Evolutionary conservation across 1,140 invertebrate genomes (phyloP).

Genomic region (Drosophila subobscura): DNA sequence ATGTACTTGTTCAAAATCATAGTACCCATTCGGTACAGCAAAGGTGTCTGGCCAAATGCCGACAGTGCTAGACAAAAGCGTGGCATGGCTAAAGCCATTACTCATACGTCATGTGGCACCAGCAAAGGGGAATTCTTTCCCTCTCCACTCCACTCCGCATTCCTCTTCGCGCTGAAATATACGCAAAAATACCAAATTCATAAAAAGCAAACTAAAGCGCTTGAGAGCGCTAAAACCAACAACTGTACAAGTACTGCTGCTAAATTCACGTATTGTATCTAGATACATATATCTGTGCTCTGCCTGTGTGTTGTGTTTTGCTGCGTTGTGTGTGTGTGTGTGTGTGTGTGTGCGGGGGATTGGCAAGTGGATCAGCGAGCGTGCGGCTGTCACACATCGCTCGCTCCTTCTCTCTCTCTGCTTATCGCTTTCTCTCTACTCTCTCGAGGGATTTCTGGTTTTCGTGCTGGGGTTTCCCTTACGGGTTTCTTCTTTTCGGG

Average conservation of each 20-base stretch:
- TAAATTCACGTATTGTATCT: no score
- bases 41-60: conserved; percentile 17
- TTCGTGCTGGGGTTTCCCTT: conserved; percentile 14
- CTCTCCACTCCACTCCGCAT: no score
- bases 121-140: conserved; percentile 61
- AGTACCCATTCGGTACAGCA: no score
- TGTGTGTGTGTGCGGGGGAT: conserved; percentile 26
- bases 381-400: conserved; percentile 16
- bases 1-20: no score
- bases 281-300: conserved; percentile 2
- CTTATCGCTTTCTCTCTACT: neutral
- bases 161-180: no score
- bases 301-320: no score
- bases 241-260: conserved; percentile 15
- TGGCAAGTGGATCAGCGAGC: conserved; percentile 66
- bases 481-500: conserved; percentile 22
- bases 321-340: neutral
- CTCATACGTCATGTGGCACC: conserved; percentile 75
- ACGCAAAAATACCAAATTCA: conserved; percentile 70
- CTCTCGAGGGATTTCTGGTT: conserved; percentile 32
- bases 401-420: neutral
- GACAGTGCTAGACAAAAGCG: conserved; percentile 57
- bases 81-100: conserved; percentile 70
- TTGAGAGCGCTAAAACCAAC: conserved; percentile 52
- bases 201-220: conserved; percentile 61